Base-by-base conservation (phyloP, 2,797 vertebrate species). In the Smutsia gigantea region DNA sequence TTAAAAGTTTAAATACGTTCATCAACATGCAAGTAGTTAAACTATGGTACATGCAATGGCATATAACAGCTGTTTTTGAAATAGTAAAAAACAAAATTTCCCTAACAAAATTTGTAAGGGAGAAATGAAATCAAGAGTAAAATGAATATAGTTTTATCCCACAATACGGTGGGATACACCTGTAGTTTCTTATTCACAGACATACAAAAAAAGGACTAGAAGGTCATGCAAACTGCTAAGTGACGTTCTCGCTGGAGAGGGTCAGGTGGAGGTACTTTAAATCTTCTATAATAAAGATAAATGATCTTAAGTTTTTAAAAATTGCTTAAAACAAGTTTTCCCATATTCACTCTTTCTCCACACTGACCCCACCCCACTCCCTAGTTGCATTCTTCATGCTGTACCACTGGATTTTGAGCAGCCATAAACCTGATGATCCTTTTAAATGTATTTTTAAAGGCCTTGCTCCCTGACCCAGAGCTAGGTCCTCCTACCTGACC, bases 101-200 rank as follows among this genome's bases (percentile, higher is more conserved):
- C 9, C 42, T 42, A 42, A 92, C 15, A 69, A 95, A 89, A 63
- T 78, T 59, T 79, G 7, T 81, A 81, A 46, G 8, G 66, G 23
- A 95, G 94, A 95, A 96, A 66, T 94, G 31, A 83, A 93, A 95
- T 87, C 39, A n/a, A 95, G 23, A 93, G 27, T 88, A 95, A 89
- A 95, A 77, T 37, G 27, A 87, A 59, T 37, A 71, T 0, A 68
- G 25, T 55, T 79, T 53, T 63, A 75, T 23, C 19, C 19, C 25
- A 55, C 23, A 51, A 2, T 49, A 14, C 25, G 49, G 14, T 90
- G 51, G 21, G 42, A 92, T 31, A 88, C 31, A 21, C 3, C 42
- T 46, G 42, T 46, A 46, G 42, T 10, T 46, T 9, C 42, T 46
- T 46, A 46, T 46, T 46, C 42, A 46, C 42, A 46, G 42, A 29